Evolutionary conservation across 2,888 invertebrate species (phyloP).

Genomic region (Drosophila nigritarsus): DNA sequence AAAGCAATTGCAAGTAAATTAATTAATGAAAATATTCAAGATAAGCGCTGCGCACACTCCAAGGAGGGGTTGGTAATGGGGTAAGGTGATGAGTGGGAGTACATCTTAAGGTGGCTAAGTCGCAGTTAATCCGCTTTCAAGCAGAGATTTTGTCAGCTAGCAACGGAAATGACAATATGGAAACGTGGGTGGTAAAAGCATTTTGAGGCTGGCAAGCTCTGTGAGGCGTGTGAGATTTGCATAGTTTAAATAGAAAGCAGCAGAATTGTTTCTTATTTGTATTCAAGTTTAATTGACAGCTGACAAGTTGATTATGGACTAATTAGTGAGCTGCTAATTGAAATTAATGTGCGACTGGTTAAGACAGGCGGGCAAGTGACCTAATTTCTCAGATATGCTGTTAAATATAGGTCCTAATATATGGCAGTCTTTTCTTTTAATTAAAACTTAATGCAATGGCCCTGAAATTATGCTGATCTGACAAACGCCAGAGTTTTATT

Average conservation of each 20-base stretch:
- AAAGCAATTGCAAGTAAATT: conserved; percentile 65
- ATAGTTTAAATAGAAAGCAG: conserved; percentile 21
- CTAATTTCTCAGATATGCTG: background rate
- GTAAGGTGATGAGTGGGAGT: background rate
- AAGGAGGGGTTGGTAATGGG: background rate
- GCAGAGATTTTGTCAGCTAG: conserved; percentile 29
- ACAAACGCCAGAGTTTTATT: background rate
- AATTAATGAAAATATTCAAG: conserved; percentile 67
- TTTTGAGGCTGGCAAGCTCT: background rate
- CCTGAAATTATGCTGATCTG: background rate
- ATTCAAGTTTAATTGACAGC: conserved; percentile 64
- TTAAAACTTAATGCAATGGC: background rate
- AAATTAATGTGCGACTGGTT: conserved; percentile 51
- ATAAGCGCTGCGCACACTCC: conserved; percentile 20
- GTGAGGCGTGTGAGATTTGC: conserved; percentile 37
- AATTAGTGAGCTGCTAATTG: conserved; percentile 62
- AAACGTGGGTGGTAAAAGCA: background rate
- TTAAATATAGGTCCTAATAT: background rate
- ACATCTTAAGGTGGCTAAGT: conserved; percentile 46
- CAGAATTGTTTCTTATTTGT: conserved; percentile 30
- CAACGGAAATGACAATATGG: conserved; percentile 7
- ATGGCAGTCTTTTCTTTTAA: background rate
- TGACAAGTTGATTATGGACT: conserved; percentile 67
- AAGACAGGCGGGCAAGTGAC: background rate
- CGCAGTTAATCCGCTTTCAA: conserved; percentile 61